Evolutionary conservation across 2,888 invertebrate species (phyloP), one percentile per base, ranked within the genome.

Genomic region (Ischnus inquisitorius): DNA sequence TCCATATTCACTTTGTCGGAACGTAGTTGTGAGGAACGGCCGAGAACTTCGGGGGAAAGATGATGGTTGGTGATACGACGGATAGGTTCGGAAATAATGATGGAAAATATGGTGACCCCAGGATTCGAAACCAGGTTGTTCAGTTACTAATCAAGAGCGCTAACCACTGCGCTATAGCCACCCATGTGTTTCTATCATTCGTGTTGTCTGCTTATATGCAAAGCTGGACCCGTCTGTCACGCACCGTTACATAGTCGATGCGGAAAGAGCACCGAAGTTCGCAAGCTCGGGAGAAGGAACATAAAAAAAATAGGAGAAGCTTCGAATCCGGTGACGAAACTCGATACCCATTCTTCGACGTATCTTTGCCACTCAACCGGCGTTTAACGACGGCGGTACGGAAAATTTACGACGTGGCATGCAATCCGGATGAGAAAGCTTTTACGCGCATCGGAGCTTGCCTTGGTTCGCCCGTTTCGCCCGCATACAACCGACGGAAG

Each of bases 331-430:
- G 39, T 54, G 25, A 60, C 57, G 25, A 19, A n/a, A 57, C 12
- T 41, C n/a, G 0, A 43, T 43, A n/a, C 41, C 41, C 41, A 34
- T 71, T 41, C 43, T 43, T 25, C 57, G 22, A 6, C 57, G 6
- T 25, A 14, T 43, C 16, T 25, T 60, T 10, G 22, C 25, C 60
- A 12, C 34, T 25, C 8, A n/a, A 60, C 14, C n/a, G 28, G 28
- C 60, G 60, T 60, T 60, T 72, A 46, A 72, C 72, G 72, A 60
- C 60, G 60, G 25, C n/a, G 60, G 60, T 46, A 57, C 43, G 72
- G 60, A 60, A 72, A 64, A 78, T 78, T 78, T 69, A 78, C 62
- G 69, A 43, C n/a, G 46, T 25, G 41, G 25, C 48, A 64, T 78
- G 51, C 14, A 51, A 62, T n/a, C 8, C 16, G 25, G 60, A 41